These are phyloP conservation scores for Rhyacophila brunnea DNA, from an alignment of 1,140 invertebrate genomes.

Conservation along the genomic window DNA sequence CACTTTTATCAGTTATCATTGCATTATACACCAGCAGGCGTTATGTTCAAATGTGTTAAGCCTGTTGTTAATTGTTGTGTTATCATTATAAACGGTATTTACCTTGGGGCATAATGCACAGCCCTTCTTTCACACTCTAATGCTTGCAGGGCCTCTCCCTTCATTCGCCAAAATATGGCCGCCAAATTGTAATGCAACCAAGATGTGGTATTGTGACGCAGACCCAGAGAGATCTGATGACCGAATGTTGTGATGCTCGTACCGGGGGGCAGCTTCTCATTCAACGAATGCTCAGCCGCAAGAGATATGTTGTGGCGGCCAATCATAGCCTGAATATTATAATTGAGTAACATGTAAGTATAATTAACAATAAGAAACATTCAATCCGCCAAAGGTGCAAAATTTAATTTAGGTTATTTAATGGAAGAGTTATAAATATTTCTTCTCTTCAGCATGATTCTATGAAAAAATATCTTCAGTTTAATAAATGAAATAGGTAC, in stretches of 20 bases:
- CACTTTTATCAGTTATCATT: no score
- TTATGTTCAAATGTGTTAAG: no score
- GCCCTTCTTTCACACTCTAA: conserved; percentile 80
- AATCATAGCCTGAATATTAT: conserved; percentile 56
- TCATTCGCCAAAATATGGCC: conserved; percentile 81
- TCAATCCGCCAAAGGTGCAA: background rate
- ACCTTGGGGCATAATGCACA: conserved; percentile 76
- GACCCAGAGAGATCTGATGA: conserved; percentile 61
- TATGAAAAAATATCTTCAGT: background rate
- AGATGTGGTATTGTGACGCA: conserved; percentile 71
- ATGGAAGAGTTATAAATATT: background rate
- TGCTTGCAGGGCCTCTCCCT: conserved; percentile 74
- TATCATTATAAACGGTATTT: no score
- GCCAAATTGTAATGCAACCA: conserved; percentile 86
- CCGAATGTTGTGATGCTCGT: conserved; percentile 67
- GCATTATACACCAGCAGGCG: no score
- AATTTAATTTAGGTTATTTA: background rate
- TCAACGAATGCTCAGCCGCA: conserved; percentile 64
- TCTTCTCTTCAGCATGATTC: background rate
- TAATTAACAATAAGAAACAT: background rate
- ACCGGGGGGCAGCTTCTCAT: conserved; percentile 61
- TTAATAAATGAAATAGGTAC: background rate
- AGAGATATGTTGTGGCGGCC: conserved; percentile 63
- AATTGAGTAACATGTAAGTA: background rate
- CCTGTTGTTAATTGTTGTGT: no score